A percentile compares a stretch with the other conserved stretches of the same genome.
Conservation (phyloP, 2,888 invertebrate genomes). For the Tipula helvola region DNA sequence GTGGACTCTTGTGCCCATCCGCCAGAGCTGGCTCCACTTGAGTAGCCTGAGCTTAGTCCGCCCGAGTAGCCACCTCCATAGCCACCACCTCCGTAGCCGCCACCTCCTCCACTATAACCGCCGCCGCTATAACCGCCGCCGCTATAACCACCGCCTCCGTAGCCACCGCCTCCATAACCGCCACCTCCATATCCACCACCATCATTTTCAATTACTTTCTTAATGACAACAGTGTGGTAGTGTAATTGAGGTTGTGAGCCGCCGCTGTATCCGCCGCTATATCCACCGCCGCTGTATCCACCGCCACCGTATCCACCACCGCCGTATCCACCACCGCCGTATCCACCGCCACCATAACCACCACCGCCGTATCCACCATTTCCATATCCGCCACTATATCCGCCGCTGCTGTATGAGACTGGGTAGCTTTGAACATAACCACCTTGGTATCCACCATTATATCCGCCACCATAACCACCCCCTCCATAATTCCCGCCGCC, state of each 20-base stretch:
- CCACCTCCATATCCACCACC: conserved; percentile 8
- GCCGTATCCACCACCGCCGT: neutral
- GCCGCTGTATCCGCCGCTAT: neutral
- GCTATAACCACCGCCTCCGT: conserved; percentile 9
- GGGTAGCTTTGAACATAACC: neutral
- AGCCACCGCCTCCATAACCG: neutral
- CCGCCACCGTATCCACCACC: neutral
- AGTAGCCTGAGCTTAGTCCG: neutral
- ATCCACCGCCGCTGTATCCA: neutral
- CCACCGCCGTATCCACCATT: conserved; percentile 7
- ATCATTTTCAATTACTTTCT: neutral
- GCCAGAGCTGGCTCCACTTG: neutral
- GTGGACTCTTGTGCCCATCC: neutral
- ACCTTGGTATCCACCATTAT: neutral
- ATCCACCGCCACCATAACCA: neutral
- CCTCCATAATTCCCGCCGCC: neutral
- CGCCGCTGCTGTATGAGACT: neutral
- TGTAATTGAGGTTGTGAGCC: neutral
- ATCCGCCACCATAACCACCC: conserved; percentile 8
- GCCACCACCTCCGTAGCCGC: neutral
- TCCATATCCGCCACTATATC: neutral
- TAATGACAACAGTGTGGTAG: neutral
- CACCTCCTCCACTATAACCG: neutral
- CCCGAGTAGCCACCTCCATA: neutral
- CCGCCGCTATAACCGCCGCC: neutral